phyloP scores from a whole-genome alignment of 1,140 invertebrate species.

The Penaeus vannamei region DNA sequence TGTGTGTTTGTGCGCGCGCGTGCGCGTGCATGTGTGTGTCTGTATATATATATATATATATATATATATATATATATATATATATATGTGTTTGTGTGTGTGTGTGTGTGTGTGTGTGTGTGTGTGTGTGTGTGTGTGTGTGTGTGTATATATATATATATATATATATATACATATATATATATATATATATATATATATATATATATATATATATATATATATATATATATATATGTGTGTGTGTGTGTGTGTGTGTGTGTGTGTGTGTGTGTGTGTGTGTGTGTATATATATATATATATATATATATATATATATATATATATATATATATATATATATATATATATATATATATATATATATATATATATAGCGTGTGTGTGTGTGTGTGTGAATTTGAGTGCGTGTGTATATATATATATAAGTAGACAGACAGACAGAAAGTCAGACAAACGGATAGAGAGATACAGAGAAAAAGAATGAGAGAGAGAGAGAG shows the following conservation, averaged over 20 bases:
- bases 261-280: slow-evolving; percentile 2
- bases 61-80: background rate
- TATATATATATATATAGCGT: background rate
- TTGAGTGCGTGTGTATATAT: background rate
- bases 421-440: background rate
- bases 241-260: background rate
- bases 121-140: background rate
- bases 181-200: slow-evolving; percentile 19
- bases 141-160: slow-evolving; percentile 27
- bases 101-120: too few relatives aligned
- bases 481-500: too few relatives aligned
- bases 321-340: slow-evolving; percentile 27
- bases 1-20: too few relatives aligned
- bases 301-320: slow-evolving; percentile 18
- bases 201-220: slow-evolving; percentile 44
- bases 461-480: too few relatives aligned
- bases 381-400: background rate
- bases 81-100: too few relatives aligned
- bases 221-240: slow-evolving; percentile 2
- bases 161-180: slow-evolving; percentile 32
- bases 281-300: background rate
- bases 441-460: too few relatives aligned
- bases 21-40: background rate
- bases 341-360: slow-evolving; percentile 1
- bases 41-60: slow-evolving; percentile 41